Evolutionary conservation across 2,797 vertebrate species (phyloP).

Genomic region (Chromobotia macracanthus): DNA sequence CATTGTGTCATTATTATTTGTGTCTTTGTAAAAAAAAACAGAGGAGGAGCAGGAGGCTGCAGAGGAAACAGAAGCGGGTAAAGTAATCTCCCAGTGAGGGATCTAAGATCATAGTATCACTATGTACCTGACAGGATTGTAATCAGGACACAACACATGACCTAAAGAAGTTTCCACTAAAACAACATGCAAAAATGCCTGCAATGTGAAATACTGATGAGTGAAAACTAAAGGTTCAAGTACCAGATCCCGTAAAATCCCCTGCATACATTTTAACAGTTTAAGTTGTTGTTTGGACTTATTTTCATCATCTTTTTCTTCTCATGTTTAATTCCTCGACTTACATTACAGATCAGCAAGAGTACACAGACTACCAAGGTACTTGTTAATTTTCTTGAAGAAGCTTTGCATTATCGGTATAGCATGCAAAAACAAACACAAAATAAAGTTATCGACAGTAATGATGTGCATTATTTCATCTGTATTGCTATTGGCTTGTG

Average conservation of each 20-base stretch:
- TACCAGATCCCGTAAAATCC: not conserved
- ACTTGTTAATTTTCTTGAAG: conserved; percentile 17
- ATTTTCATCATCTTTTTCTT: not conserved
- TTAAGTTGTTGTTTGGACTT: not conserved
- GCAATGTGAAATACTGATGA: not conserved
- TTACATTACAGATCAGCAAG: conserved; percentile 67
- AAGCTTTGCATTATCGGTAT: not conserved
- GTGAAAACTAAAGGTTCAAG: not conserved
- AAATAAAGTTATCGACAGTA: not conserved
- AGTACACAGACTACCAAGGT: conserved; percentile 71
- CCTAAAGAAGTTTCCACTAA: not conserved
- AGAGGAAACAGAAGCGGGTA: conserved; percentile 54
- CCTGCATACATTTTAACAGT: not conserved
- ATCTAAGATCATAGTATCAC: too few relatives aligned
- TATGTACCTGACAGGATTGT: not conserved
- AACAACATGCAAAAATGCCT: not conserved
- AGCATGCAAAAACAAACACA: not conserved
- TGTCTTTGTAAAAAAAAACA: conserved; percentile 34
- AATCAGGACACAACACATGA: not conserved
- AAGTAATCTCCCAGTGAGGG: conserved; percentile 9
- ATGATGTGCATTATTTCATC: not conserved
- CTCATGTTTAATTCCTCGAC: conserved; percentile 42
- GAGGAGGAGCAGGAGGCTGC: conserved; percentile 55
- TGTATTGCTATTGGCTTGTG: not conserved
- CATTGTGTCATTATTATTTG: not conserved